phyloP scores from a whole-genome alignment of 2,888 invertebrate genomes.

The Malacosoma neustria region DNA sequence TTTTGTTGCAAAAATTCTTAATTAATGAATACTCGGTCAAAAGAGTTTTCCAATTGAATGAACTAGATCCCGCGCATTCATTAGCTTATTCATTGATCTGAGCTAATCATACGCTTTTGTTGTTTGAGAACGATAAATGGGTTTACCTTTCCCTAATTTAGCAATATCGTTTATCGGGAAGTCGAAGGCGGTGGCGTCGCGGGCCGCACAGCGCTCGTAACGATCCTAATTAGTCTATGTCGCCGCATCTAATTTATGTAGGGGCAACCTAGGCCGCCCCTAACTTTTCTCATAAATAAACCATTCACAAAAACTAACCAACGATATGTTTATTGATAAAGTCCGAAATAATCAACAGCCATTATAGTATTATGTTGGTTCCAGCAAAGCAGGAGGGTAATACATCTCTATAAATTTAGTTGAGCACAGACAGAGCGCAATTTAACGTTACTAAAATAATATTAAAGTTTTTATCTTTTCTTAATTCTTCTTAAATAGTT shows the following conservation, averaged over 20 bases:
- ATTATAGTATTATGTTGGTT: constrained; percentile 4
- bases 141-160: constrained; percentile 20
- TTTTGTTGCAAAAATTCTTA: constrained; percentile 15
- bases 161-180: constrained; percentile 20
- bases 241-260: constrained; percentile 49
- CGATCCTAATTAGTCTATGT: constrained; percentile 53
- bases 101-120: constrained; percentile 33
- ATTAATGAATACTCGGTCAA: constrained; percentile 14
- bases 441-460: not conserved
- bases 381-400: not conserved
- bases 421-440: not conserved
- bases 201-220: constrained; percentile 35
- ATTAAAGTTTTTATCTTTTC: not conserved
- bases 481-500: no score
- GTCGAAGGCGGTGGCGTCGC: constrained; percentile 15
- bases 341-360: constrained; percentile 10
- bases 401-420: not conserved
- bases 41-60: constrained; percentile 21
- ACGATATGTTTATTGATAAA: constrained; percentile 23
- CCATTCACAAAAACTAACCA: constrained; percentile 40
- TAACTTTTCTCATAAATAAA: constrained; percentile 53
- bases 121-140: constrained; percentile 28
- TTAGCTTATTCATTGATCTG: constrained; percentile 28
- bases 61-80: constrained; percentile 28
- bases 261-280: constrained; percentile 35